Percentiles rank a stretch among this genome's conserved stretches.
Evolutionary conservation across 2,113 vertebrate species (phyloP).

Genomic region (Pelobates fuscus): DNA sequence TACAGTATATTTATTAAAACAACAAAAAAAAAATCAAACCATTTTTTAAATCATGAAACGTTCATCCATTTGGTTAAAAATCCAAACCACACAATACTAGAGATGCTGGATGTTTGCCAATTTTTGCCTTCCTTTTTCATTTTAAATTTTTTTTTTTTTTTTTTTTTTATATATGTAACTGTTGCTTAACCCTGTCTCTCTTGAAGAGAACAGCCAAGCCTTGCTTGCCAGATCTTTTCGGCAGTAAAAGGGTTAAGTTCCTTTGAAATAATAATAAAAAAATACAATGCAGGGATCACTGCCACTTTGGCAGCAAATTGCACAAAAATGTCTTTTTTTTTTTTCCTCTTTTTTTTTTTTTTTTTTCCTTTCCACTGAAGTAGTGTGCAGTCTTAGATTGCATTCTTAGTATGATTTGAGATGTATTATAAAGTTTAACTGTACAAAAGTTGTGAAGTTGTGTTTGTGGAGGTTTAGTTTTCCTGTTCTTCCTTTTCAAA

Average conservation of each 20-base stretch:
- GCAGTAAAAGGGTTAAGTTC: conserved; percentile 64
- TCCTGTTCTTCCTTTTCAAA: conserved; percentile 21
- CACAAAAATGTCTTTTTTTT: conserved; percentile 70
- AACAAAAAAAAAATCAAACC: conserved; percentile 59
- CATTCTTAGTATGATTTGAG: conserved; percentile 71
- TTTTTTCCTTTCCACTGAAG: conserved; percentile 72
- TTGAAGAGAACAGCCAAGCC: conserved; percentile 42
- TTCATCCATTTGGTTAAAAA: conserved; percentile 75
- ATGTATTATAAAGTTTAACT: conserved; percentile 66
- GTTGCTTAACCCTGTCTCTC: conserved; percentile 46
- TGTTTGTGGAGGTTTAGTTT: conserved; percentile 59
- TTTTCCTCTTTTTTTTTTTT: conserved; percentile 50
- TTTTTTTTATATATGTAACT: conserved; percentile 54
- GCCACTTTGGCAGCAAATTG: conserved; percentile 88
- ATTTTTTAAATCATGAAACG: conserved; percentile 75
- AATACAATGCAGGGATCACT: conserved; percentile 83
- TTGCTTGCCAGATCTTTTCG: conserved; percentile 40
- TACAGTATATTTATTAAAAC: conserved; percentile 78
- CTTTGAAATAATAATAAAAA: conserved; percentile 76
- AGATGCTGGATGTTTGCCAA: conserved; percentile 72
- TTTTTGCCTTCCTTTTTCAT: conserved; percentile 73
- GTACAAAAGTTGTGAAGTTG: conserved; percentile 64
- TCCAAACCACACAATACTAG: conserved; percentile 65
- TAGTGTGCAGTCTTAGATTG: conserved; percentile 76
- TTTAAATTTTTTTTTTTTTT: conserved; percentile 68